Conservation (phyloP, 2,888 invertebrate species). For the Plusia festucae region DNA sequence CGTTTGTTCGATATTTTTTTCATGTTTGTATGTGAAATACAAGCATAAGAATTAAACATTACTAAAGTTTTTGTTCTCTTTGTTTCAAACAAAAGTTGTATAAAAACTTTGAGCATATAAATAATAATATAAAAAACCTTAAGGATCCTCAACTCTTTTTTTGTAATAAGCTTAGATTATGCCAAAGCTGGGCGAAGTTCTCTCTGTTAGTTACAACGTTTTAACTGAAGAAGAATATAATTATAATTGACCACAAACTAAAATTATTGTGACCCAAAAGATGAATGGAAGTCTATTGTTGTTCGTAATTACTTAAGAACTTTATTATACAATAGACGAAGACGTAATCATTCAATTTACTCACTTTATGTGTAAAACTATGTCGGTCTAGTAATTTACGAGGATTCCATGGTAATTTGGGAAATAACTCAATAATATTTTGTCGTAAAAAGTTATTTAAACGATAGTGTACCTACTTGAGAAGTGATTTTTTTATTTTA, state of each 20-base stretch:
- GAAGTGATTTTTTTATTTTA: too few relatives aligned
- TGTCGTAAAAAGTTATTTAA: background rate
- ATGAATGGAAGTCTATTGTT: background rate
- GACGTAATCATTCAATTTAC: conserved; percentile 50
- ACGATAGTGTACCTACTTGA: too few relatives aligned
- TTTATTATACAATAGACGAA: conserved; percentile 26
- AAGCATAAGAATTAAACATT: too few relatives aligned
- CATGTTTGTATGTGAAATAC: too few relatives aligned
- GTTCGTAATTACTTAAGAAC: conserved; percentile 18
- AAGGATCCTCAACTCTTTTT: too few relatives aligned
- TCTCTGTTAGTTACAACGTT: background rate
- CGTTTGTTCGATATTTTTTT: too few relatives aligned
- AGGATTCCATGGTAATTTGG: background rate
- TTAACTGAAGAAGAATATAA: background rate
- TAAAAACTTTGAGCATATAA: too few relatives aligned
- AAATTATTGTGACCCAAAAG: background rate
- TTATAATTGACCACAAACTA: background rate
- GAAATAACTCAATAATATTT: background rate
- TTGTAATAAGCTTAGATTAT: too few relatives aligned
- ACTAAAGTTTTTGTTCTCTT: too few relatives aligned
- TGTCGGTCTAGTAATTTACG: conserved; percentile 2
- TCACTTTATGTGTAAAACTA: conserved; percentile 21
- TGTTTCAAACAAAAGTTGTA: too few relatives aligned
- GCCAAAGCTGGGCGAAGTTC: too few relatives aligned
- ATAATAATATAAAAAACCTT: too few relatives aligned